phyloP scores from a whole-genome alignment of 2,113 vertebrate species.

The Melanostigma gelatinosum region DNA sequence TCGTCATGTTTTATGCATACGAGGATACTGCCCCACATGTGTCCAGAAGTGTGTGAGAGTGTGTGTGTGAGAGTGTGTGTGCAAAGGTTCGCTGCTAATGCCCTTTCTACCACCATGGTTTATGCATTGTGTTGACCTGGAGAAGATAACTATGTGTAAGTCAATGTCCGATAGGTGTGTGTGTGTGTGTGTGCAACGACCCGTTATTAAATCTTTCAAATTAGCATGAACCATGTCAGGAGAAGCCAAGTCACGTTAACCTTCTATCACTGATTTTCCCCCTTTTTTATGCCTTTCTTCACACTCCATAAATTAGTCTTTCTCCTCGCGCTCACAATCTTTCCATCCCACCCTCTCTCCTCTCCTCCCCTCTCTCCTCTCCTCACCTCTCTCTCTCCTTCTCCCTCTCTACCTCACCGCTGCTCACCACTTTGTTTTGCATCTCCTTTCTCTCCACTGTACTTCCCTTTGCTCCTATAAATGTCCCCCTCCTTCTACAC shows the following conservation, averaged over 20 bases:
- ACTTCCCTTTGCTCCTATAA: conserved; percentile 36
- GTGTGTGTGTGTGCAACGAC: neutral
- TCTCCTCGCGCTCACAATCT: conserved; percentile 14
- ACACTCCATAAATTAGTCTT: conserved; percentile 63
- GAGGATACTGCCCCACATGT: conserved; percentile 46
- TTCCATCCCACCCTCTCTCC: conserved; percentile 19
- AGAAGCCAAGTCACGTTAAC: conserved; percentile 62
- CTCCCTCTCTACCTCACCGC: conserved; percentile 14
- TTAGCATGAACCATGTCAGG: conserved; percentile 61
- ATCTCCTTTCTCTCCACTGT: conserved; percentile 37
- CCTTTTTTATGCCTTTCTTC: conserved; percentile 55
- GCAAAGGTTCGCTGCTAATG: conserved; percentile 55
- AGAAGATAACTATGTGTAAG: conserved; percentile 25
- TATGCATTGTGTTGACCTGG: conserved; percentile 57
- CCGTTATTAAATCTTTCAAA: conserved; percentile 59
- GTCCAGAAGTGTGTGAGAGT: conserved; percentile 44
- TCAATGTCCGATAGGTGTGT: conserved; percentile 17
- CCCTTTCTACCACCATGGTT: conserved; percentile 62
- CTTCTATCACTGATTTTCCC: conserved; percentile 50
- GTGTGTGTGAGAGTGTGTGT: neutral
- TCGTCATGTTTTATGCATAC: conserved; percentile 73
- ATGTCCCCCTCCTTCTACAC: conserved; percentile 31
- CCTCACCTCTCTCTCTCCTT: conserved; percentile 2
- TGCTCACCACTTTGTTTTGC: conserved; percentile 56
- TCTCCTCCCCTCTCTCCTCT: neutral